Base-by-base conservation (phyloP, 2,113 vertebrate genomes). In the Solea solea region DNA sequence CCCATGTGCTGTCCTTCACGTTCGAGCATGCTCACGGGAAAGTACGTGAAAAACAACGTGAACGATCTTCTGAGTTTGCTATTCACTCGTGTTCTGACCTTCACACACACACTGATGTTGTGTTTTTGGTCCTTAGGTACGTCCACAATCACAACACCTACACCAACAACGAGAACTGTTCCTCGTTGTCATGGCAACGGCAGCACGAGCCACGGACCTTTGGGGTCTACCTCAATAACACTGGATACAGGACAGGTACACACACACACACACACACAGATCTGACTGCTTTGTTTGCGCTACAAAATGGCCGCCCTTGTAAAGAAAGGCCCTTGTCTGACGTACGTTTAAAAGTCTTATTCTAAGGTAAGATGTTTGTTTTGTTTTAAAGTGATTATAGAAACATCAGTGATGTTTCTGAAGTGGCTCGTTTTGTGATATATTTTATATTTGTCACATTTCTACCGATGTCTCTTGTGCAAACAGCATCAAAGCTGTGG, bases 91-190 rank as follows among this genome's bases (percentile, higher is more conserved):
- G 34, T 6, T 48, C 11, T 45, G 44, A 14, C 11, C 45, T 14
- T 11, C 45, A 48, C 4, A 12, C 11, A 48, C 45, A 48, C 11
- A 13, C 8, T 9, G 2, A 12, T 5, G 3, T 45, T 12, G 9
- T 8, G 9, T 0, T 9, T 21, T 25, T 25, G 4, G 56, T 12
- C 8, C 56, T 12, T 73, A 90, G 89, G 55, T 90, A 90, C 0
- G 97, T 97, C 8, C 97, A 99, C 93, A 99, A 99, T 85, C 97
- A 99, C 93, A 97, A 98, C 93, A 98, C 97, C 57, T 99, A 98
- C 92, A 98, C 97, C 45, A 99, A 99, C 94, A 99, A 98, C 0
- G 97, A 99, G 89, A 98, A 99, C 93, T 99, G 97, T 55, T 98
- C 97, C 11, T 99, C 97, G 0, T 90, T 94, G 0, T 98, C 96